These are phyloP conservation scores for Eilema griseolum DNA, from an alignment of 2,888 invertebrate genomes.

Conservation along the genomic window DNA sequence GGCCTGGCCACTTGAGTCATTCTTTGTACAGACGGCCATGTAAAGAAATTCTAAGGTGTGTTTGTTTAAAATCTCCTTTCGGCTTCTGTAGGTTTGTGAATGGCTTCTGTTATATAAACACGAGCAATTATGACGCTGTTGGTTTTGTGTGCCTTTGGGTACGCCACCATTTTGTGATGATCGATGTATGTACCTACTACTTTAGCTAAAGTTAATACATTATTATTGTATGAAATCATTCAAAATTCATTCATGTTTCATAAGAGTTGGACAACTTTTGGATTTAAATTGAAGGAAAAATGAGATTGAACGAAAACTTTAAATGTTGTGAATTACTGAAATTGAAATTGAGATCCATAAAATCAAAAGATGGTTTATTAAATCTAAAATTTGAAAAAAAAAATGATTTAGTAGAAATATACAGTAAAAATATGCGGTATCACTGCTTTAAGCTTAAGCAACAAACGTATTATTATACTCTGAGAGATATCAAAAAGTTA, in stretches of 20 bases:
- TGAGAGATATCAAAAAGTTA: slow-evolving; percentile 2
- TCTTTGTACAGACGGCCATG: slow-evolving; percentile 73
- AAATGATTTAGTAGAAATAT: not conserved
- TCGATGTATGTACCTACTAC: slow-evolving; percentile 38
- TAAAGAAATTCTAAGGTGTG: slow-evolving; percentile 76
- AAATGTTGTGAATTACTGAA: not conserved
- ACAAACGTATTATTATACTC: slow-evolving; percentile 14
- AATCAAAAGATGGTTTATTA: not conserved
- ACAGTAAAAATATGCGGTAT: not conserved
- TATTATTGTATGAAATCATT: slow-evolving; percentile 24
- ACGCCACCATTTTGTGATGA: slow-evolving; percentile 52
- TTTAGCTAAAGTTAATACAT: slow-evolving; percentile 29
- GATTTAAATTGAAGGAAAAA: not conserved
- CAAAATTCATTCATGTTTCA: slow-evolving; percentile 26
- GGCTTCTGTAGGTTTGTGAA: slow-evolving; percentile 81
- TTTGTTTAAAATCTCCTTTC: slow-evolving; percentile 82
- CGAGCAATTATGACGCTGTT: slow-evolving; percentile 74
- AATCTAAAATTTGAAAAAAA: not conserved
- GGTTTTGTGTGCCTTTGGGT: slow-evolving; percentile 56
- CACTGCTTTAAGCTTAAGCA: not conserved
- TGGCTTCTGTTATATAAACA: slow-evolving; percentile 81
- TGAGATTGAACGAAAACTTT: not conserved
- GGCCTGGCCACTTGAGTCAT: slow-evolving; percentile 76
- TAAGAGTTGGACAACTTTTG: not conserved
- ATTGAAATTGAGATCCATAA: not conserved